Conservation (phyloP, 2,113 vertebrate species). For the Albula goreensis region DNA sequence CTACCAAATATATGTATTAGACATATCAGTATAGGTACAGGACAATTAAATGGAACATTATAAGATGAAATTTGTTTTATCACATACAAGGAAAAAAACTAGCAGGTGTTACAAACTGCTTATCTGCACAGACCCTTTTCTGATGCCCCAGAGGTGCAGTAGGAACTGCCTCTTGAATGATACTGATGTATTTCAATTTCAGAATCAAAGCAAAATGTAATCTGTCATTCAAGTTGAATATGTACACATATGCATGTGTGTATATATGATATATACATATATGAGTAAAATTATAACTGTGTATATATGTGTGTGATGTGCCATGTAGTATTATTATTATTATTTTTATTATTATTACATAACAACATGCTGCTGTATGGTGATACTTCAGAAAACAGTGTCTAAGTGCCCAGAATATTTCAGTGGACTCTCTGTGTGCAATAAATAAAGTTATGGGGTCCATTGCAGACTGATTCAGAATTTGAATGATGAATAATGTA, state of each 20-base stretch:
- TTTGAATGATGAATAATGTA: conserved; percentile 56
- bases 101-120: no score
- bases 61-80: not conserved
- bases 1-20: not conserved
- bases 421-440: conserved; percentile 68
- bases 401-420: conserved; percentile 70
- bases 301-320: conserved; percentile 65
- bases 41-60: not conserved
- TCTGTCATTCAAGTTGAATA: conserved; percentile 45
- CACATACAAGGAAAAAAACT: no score
- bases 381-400: conserved; percentile 39
- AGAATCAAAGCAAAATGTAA: not conserved
- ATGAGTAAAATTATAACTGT: conserved; percentile 21
- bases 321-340: not conserved
- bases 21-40: not conserved
- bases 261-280: conserved; percentile 46
- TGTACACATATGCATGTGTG: conserved; percentile 76
- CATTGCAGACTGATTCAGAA: conserved; percentile 45
- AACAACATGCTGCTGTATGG: conserved; percentile 71
- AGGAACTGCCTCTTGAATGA: no score
- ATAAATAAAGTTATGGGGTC: conserved; percentile 60
- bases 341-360: conserved; percentile 37
- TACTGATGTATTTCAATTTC: not conserved
- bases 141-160: no score
- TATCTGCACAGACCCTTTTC: no score